Conservation (phyloP, 2,113 vertebrate genomes). For the Lamprologus lemairii region DNA sequence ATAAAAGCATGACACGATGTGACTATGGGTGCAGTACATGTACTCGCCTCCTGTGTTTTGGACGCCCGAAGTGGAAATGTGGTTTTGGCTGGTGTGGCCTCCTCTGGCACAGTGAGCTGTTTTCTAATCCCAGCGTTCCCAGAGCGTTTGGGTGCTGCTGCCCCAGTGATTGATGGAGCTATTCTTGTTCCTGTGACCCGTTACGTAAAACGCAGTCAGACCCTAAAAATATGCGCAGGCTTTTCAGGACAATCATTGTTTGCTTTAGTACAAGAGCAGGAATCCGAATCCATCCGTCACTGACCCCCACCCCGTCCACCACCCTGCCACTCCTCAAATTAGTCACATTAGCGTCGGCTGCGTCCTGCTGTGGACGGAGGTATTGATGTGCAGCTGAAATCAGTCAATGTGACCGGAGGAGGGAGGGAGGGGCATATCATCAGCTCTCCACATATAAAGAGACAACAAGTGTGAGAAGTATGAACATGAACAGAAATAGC, state of each 20-base stretch:
- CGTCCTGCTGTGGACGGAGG: neutral
- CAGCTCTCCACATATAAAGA: neutral
- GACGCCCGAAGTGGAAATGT: neutral
- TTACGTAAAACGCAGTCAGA: slow-evolving; percentile 60
- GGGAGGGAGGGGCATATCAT: neutral
- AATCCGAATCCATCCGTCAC: slow-evolving; percentile 12
- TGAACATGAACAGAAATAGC: neutral
- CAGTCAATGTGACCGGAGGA: neutral
- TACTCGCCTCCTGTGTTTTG: neutral
- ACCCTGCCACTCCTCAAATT: neutral
- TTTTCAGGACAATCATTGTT: slow-evolving; percentile 54
- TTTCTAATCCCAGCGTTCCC: slow-evolving; percentile 50
- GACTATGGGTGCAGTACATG: neutral
- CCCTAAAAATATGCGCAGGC: slow-evolving; percentile 60
- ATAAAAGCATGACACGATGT: neutral
- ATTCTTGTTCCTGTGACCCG: slow-evolving; percentile 50
- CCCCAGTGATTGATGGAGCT: slow-evolving; percentile 57
- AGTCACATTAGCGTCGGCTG: slow-evolving; percentile 1
- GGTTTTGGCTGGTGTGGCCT: neutral
- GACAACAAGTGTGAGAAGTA: neutral
- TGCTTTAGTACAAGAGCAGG: slow-evolving; percentile 47
- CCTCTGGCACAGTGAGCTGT: slow-evolving; percentile 10
- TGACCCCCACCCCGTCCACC: neutral
- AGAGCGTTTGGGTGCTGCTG: slow-evolving; percentile 31
- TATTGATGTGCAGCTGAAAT: neutral